Conservation (phyloP, 2,113 vertebrate genomes). For the Ammodytes marinus region DNA sequence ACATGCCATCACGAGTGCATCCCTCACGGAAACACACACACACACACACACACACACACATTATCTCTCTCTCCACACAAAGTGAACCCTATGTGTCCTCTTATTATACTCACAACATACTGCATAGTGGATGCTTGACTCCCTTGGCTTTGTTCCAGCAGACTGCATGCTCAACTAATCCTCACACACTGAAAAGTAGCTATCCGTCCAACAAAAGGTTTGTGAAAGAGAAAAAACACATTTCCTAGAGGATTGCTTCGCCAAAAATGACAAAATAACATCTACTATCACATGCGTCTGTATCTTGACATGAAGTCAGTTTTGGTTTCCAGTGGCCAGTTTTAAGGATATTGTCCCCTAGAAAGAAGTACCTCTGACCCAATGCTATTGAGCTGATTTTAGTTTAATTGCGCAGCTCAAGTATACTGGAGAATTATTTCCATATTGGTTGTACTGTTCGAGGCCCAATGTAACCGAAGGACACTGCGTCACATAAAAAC, state of each 20-base stretch:
- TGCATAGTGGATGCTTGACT: constrained; percentile 24
- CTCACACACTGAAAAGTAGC: constrained; percentile 1
- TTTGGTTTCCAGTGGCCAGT: not conserved
- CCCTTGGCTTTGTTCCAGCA: constrained; percentile 58
- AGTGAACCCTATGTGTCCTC: constrained; percentile 68
- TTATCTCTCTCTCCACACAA: constrained; percentile 38
- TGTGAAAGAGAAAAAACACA: not conserved
- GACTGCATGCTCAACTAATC: constrained; percentile 15
- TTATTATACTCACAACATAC: constrained; percentile 54
- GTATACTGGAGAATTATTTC: not conserved
- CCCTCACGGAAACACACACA: constrained; percentile 27
- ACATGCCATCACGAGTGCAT: constrained; percentile 40
- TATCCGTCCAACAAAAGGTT: constrained; percentile 19
- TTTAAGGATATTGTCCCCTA: not conserved
- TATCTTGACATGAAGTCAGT: not conserved
- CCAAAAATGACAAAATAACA: constrained; percentile 6
- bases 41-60: constrained; percentile 42
- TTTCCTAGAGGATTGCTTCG: not conserved
- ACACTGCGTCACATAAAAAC: no score
- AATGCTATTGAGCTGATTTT: constrained; percentile 1
- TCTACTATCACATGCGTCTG: not conserved
- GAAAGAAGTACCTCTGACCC: not conserved
- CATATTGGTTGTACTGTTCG: not conserved
- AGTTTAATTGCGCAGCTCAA: not conserved
- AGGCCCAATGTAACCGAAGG: no score